Evolutionary conservation across 2,888 invertebrate genomes (phyloP).

Genomic region (Pomacea canaliculata): DNA sequence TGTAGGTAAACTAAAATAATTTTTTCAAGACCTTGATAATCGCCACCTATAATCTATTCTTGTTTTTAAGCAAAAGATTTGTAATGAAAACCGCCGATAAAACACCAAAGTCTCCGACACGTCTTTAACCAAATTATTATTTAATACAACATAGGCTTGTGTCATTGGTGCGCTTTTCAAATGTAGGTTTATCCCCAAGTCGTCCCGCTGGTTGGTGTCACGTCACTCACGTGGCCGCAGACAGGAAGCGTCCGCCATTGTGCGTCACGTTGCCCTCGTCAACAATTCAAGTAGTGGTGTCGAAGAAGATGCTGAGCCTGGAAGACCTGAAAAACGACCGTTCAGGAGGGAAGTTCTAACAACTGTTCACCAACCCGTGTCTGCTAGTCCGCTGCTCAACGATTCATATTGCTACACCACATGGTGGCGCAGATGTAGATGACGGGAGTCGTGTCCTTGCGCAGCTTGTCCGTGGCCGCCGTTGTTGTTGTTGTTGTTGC

Average conservation of each 20-base stretch:
- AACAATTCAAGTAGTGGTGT: conserved; percentile 45
- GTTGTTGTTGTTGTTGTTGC: no score
- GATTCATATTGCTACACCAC: no score
- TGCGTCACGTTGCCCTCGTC: conserved; percentile 51
- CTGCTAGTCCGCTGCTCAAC: conserved; percentile 36
- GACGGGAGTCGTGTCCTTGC: no score
- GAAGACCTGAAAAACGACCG: conserved; percentile 23
- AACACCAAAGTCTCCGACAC: no score
- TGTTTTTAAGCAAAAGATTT: no score
- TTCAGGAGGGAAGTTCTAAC: conserved; percentile 39
- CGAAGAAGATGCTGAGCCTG: conserved; percentile 38
- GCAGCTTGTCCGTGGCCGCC: no score
- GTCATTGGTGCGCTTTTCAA: background rate
- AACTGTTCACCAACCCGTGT: conserved; percentile 40
- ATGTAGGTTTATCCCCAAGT: conserved; percentile 56
- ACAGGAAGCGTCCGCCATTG: conserved; percentile 50
- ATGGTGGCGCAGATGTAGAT: no score
- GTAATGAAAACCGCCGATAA: no score
- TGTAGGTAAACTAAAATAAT: background rate
- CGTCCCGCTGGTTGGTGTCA: conserved; percentile 61
- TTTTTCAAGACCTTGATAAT: no score
- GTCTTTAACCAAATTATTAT: no score
- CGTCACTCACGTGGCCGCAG: conserved; percentile 44
- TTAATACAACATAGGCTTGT: no score
- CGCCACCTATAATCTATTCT: no score